These are phyloP conservation scores for Coronaproctus castanopsis DNA, from an alignment of 2,888 invertebrate genomes.

Conservation along the genomic window DNA sequence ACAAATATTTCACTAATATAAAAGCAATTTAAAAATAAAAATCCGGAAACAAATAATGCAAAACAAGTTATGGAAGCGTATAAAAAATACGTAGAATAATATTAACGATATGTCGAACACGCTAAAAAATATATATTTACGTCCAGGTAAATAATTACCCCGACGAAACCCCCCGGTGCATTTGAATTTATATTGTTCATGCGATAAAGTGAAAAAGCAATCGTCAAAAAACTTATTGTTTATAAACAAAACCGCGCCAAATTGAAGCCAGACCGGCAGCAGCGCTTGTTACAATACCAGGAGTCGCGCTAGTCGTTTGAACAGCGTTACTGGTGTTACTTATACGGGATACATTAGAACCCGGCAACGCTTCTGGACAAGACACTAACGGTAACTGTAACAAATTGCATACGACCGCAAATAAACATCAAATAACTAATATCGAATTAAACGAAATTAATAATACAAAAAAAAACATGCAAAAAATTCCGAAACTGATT, in stretches of 20 bases:
- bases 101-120: no score
- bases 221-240: not conserved
- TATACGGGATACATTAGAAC: conserved; percentile 20
- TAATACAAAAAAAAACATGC: not conserved
- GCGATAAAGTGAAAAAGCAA: conserved; percentile 4
- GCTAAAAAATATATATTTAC: no score
- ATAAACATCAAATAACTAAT: conserved; percentile 4
- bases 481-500: not conserved
- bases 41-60: no score
- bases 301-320: conserved; percentile 36
- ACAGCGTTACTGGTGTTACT: conserved; percentile 15
- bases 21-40: no score
- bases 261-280: conserved; percentile 63
- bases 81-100: no score
- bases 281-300: conserved; percentile 53
- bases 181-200: no score
- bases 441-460: no score
- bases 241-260: conserved; percentile 42
- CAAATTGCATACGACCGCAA: conserved; percentile 1
- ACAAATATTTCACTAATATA: no score
- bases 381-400: conserved; percentile 34
- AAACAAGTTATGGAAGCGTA: no score
- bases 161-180: no score
- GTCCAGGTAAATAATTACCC: no score
- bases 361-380: conserved; percentile 31